Evolutionary conservation across 2,888 invertebrate species (phyloP).

Genomic region (Boloria selene): DNA sequence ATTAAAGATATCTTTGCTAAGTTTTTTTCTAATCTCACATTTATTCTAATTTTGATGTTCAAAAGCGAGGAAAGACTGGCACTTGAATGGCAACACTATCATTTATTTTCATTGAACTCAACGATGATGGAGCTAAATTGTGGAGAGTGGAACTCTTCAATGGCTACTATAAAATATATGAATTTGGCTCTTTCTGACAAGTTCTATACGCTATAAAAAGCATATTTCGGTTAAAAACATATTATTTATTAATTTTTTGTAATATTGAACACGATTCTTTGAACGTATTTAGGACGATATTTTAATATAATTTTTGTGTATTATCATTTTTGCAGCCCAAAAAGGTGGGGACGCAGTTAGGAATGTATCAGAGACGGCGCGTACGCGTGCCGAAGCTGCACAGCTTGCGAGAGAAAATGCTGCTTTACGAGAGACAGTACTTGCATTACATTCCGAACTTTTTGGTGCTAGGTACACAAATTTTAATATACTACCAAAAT

Average conservation of each 20-base stretch:
- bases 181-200: too few species aligned
- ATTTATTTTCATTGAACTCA: too few species aligned
- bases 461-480: conserved; percentile 85
- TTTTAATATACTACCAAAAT: not conserved
- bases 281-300: not conserved
- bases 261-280: not conserved
- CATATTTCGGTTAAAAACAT: too few species aligned
- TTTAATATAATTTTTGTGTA: not conserved
- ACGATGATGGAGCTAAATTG: too few species aligned
- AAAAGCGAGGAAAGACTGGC: too few species aligned
- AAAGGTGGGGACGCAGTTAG: conserved; percentile 61
- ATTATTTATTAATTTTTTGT: not conserved
- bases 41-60: too few species aligned
- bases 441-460: conserved; percentile 90
- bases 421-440: conserved; percentile 86
- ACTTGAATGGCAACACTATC: too few species aligned
- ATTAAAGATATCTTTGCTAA: not conserved
- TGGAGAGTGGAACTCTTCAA: too few species aligned
- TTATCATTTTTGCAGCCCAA: conserved; percentile 60
- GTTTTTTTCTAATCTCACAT: not conserved
- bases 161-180: too few species aligned
- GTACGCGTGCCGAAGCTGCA: conserved; percentile 81
- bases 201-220: too few species aligned
- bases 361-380: conserved; percentile 74
- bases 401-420: conserved; percentile 87